phyloP scores from a whole-genome alignment of 2,888 invertebrate species.

The Chironomus tentans region DNA sequence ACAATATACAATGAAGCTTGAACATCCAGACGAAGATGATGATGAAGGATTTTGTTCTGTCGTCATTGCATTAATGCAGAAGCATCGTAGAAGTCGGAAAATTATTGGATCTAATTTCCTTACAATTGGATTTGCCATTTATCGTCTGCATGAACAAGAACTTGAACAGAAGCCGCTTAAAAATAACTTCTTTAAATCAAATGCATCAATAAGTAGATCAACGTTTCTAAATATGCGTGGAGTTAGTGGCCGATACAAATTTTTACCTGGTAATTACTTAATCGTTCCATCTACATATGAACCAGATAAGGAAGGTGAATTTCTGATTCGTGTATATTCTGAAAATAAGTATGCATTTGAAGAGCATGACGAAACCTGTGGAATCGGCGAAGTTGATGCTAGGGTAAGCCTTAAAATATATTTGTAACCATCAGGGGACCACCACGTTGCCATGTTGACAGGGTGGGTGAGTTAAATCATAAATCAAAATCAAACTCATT shows the following conservation, averaged over 20 bases:
- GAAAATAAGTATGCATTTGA: slow-evolving; percentile 40
- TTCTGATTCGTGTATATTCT: slow-evolving; percentile 66
- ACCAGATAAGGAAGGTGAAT: slow-evolving; percentile 70
- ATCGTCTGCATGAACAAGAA: slow-evolving; percentile 55
- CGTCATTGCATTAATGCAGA: slow-evolving; percentile 83
- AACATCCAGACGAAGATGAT: slow-evolving; percentile 53
- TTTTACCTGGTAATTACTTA: slow-evolving; percentile 67
- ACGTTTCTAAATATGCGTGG: slow-evolving; percentile 86
- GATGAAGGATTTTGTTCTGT: slow-evolving; percentile 60
- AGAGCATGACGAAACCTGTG: neutral
- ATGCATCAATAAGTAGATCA: slow-evolving; percentile 72
- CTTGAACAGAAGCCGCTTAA: slow-evolving; percentile 56
- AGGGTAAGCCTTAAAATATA: no score
- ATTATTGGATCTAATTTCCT: slow-evolving; percentile 68
- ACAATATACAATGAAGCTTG: slow-evolving; percentile 58
- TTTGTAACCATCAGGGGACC: no score
- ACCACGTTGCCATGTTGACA: no score
- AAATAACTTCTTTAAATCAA: slow-evolving; percentile 80
- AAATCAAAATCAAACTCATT: no score
- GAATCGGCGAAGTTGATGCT: no score
- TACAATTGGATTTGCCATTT: slow-evolving; percentile 90
- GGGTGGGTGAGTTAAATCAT: no score
- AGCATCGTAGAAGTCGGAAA: slow-evolving; percentile 63
- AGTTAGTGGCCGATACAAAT: slow-evolving; percentile 71
- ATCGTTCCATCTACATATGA: slow-evolving; percentile 75